phyloP scores from a whole-genome alignment of 2,797 vertebrate species.

The Coccyzus lansbergi region DNA sequence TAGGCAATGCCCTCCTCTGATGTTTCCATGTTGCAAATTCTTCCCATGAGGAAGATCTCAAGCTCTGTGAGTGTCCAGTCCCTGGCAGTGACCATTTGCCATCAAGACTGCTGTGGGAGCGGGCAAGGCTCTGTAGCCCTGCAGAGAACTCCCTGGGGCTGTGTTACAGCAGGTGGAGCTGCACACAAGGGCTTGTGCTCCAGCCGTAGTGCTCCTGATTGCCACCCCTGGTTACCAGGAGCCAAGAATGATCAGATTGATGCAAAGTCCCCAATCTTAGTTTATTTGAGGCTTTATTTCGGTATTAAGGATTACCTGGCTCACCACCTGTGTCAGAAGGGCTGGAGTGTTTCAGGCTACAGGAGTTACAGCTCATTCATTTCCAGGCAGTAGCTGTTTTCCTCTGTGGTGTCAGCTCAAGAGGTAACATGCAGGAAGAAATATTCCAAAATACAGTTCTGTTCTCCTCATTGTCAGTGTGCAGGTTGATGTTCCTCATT shows the following conservation, averaged over 20 bases:
- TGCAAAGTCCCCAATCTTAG: not conserved
- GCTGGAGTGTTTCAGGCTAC: not conserved
- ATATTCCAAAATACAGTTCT: not conserved
- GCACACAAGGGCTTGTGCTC: not conserved
- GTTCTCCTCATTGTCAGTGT: not conserved
- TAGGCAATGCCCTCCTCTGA: not conserved
- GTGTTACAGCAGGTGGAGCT: not conserved
- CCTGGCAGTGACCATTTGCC: not conserved
- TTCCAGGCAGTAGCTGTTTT: not conserved
- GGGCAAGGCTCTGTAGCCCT: too few species aligned
- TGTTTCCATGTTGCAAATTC: not conserved
- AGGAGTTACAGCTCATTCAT: not conserved
- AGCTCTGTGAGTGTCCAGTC: not conserved
- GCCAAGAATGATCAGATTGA: not conserved
- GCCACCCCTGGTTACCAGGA: not conserved
- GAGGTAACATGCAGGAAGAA: not conserved
- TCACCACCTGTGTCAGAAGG: not conserved
- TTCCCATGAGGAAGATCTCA: not conserved
- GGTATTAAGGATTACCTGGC: not conserved
- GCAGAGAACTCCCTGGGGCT: not conserved
- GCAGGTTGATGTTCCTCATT: not conserved
- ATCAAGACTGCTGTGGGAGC: accelerated
- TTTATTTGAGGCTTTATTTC: not conserved
- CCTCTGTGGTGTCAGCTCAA: not conserved
- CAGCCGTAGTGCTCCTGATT: not conserved